These are phyloP conservation scores for Rhea pennata DNA, from an alignment of 2,113 vertebrate genomes.

Conservation along the genomic window DNA sequence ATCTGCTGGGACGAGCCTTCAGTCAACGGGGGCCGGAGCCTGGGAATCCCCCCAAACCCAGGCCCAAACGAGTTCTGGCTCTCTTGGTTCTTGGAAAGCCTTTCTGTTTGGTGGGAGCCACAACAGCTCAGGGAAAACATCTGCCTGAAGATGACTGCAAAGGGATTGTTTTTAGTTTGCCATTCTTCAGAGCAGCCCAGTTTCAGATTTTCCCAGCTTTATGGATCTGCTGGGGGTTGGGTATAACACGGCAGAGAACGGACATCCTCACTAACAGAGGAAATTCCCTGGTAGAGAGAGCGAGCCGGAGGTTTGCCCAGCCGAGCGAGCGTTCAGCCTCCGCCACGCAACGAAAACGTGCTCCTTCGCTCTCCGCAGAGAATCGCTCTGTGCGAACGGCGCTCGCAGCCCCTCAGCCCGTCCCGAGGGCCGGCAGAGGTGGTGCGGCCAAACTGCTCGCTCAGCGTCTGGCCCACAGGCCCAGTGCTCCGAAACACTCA, in stretches of 20 bases:
- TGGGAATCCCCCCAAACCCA: background rate
- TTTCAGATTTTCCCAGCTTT: background rate
- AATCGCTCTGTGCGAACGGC: fast-evolving
- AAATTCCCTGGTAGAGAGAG: background rate
- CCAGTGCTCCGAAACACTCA: background rate
- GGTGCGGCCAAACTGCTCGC: background rate
- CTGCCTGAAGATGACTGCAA: background rate
- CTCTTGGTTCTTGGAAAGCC: background rate
- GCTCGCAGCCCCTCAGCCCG: fast-evolving
- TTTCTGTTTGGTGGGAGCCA: background rate
- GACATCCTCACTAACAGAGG: background rate
- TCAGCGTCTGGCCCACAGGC: background rate
- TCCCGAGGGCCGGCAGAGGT: background rate
- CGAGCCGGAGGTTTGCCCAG: background rate
- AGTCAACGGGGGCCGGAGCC: background rate
- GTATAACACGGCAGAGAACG: background rate
- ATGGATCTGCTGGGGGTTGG: background rate
- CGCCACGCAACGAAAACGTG: background rate
- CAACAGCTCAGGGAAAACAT: conserved; percentile 25
- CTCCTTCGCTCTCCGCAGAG: background rate
- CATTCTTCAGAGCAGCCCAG: fast-evolving
- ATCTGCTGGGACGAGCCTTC: background rate
- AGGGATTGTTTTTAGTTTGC: background rate
- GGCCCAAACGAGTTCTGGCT: background rate
- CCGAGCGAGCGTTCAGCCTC: background rate